phyloP scores from a whole-genome alignment of 2,888 invertebrate genomes.

The Ditula angustiorana region DNA sequence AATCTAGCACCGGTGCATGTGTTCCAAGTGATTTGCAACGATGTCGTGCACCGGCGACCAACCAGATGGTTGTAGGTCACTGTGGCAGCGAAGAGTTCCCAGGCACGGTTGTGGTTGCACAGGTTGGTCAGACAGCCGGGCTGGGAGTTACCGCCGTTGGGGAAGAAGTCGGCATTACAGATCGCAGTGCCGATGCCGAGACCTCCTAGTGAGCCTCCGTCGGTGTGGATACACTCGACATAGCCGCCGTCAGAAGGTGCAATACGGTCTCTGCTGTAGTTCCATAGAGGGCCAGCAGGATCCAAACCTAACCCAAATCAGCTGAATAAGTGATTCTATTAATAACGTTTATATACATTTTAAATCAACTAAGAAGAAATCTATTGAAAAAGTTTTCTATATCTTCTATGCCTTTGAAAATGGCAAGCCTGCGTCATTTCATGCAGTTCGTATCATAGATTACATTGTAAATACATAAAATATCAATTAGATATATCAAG shows the following conservation, averaged over 20 bases:
- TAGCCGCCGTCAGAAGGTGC: constrained; percentile 45
- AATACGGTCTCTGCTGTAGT: constrained; percentile 38
- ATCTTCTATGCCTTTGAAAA: not conserved
- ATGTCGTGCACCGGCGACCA: constrained; percentile 56
- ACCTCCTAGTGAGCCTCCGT: constrained; percentile 45
- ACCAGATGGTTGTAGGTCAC: constrained; percentile 63
- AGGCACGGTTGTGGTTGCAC: constrained; percentile 68
- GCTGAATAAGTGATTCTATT: not conserved
- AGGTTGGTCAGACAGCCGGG: constrained; percentile 64
- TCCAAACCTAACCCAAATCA: constrained; percentile 47
- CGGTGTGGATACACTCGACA: constrained; percentile 55
- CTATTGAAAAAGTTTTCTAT: not conserved
- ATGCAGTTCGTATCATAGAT: not conserved
- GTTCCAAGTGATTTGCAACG: constrained; percentile 56
- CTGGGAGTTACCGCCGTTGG: constrained; percentile 80
- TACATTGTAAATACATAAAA: not conserved
- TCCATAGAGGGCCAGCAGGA: constrained; percentile 74
- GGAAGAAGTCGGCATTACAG: constrained; percentile 85
- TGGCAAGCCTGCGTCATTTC: no score
- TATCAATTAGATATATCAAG: not conserved
- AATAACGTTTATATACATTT: no score
- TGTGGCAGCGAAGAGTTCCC: constrained; percentile 65
- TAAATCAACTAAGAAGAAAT: no score
- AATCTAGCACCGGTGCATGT: constrained; percentile 57
- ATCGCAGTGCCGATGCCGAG: constrained; percentile 46